These are phyloP conservation scores for Andricus grossulariae DNA, from an alignment of 1,140 invertebrate genomes.

Conservation along the genomic window DNA sequence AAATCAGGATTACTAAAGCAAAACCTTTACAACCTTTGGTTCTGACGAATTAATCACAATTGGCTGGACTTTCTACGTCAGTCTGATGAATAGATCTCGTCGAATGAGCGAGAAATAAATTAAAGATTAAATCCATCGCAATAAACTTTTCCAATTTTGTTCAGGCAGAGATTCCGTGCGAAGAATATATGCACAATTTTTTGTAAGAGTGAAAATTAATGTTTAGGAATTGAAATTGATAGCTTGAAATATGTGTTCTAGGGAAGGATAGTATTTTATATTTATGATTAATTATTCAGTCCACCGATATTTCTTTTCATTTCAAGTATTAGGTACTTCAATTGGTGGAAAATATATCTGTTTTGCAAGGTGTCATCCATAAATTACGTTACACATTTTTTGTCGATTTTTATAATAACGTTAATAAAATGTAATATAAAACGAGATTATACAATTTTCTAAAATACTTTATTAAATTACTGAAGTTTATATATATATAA, in stretches of 20 bases:
- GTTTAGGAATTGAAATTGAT: constrained; percentile 11
- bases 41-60: constrained; percentile 26
- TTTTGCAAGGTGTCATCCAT: too few relatives aligned
- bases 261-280: neutral
- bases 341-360: too few relatives aligned
- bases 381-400: too few relatives aligned
- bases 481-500: too few relatives aligned
- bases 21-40: constrained; percentile 15
- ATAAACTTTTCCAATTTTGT: constrained; percentile 10
- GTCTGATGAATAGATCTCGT: constrained; percentile 13
- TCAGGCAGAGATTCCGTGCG: neutral
- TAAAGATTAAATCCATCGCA: constrained; percentile 24
- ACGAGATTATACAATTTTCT: too few relatives aligned
- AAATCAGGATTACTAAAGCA: constrained; percentile 21
- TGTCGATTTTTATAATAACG: too few relatives aligned
- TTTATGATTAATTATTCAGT: neutral
- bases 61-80: constrained; percentile 25
- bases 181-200: neutral
- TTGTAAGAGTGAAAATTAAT: neutral
- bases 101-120: constrained; percentile 23
- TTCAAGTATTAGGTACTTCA: too few relatives aligned
- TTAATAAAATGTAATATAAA: too few relatives aligned
- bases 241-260: constrained; percentile 1
- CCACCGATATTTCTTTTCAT: neutral
- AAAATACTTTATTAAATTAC: too few relatives aligned